phyloP scores from a whole-genome alignment of 2,113 vertebrate genomes.

The Pluvianellus socialis region DNA sequence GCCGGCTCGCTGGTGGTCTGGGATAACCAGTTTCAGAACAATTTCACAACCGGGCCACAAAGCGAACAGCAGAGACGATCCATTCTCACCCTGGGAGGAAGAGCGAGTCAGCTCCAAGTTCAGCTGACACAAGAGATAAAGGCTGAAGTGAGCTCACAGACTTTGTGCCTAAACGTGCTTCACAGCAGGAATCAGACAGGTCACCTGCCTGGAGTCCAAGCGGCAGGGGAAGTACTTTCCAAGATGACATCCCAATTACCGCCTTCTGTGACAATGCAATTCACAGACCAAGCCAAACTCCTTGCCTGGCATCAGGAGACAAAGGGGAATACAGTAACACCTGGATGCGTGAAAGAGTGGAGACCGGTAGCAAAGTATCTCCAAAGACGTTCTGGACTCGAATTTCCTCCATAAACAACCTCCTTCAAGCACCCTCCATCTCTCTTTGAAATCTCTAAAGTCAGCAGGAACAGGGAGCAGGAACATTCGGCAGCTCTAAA shows the following conservation, averaged over 20 bases:
- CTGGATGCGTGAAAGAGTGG: rapidly evolving
- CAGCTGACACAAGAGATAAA: background rate
- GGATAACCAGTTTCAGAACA: background rate
- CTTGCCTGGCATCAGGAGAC: rapidly evolving
- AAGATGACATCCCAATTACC: background rate
- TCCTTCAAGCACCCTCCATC: constrained; percentile 22
- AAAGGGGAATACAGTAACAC: background rate
- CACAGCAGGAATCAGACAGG: background rate
- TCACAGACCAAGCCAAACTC: background rate
- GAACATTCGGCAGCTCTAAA: background rate
- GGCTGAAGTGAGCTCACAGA: background rate
- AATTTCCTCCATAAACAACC: background rate
- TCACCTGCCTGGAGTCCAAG: background rate
- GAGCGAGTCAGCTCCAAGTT: background rate
- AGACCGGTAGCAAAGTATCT: background rate
- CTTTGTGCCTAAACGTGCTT: background rate
- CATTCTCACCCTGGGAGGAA: background rate
- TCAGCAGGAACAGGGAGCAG: background rate
- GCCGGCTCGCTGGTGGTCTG: background rate
- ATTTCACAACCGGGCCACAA: background rate
- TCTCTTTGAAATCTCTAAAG: constrained; percentile 55
- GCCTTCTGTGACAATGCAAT: background rate
- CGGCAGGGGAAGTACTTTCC: background rate
- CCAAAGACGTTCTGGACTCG: background rate
- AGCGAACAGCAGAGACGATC: background rate